Evolutionary conservation across 2,797 vertebrate species (phyloP), one percentile per base, ranked within the genome.

Genomic region (Semaprochilodus insignis): DNA sequence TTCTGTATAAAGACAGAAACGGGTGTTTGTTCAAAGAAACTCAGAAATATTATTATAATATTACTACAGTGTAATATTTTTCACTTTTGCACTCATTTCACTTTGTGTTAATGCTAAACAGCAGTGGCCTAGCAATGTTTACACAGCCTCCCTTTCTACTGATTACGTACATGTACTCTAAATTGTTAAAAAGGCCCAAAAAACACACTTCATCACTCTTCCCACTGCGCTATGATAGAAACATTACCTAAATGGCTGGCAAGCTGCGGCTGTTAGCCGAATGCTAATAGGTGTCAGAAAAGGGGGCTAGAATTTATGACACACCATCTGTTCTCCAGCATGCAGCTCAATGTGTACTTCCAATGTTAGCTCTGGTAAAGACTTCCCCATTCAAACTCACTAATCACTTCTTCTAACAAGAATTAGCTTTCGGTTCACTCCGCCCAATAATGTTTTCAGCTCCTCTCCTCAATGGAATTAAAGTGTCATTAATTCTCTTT

Each of bases 261-360:
- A 95, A 94, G 93, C 94, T 94, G 93, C 90, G 92, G 91, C 93
- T 92, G 91, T 94, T 94, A 93, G 94, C 93, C 91, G 94, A 94
- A 95, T 94, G 94, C 94, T 95, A 96, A 95, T 95, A 92, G 92
- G 93, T 95, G 93, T 95, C 95, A 95, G 93, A 91, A 92, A 88
- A 90, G 75, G 91, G 89, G 83, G 82, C 84, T 92, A 93, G 92
- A 89, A 95, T 95, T 95, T 94, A 96, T 95, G 93, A 90, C 92
- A 90, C 89, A 67, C 94, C 95, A 95, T 96, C 95, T 96, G 95
- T 92, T 95, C 94, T 92, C 90, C 92, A 91, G 92, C 93, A 92
- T 93, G 94, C 91, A 93, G 93, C 94, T 93, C 91, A 93, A 92
- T 93, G 93, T 95, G 93, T 93, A 93, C 93, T 93, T 93, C 93